Conservation (phyloP, 1,140 invertebrate genomes). For the Drosophila miranda region DNA sequence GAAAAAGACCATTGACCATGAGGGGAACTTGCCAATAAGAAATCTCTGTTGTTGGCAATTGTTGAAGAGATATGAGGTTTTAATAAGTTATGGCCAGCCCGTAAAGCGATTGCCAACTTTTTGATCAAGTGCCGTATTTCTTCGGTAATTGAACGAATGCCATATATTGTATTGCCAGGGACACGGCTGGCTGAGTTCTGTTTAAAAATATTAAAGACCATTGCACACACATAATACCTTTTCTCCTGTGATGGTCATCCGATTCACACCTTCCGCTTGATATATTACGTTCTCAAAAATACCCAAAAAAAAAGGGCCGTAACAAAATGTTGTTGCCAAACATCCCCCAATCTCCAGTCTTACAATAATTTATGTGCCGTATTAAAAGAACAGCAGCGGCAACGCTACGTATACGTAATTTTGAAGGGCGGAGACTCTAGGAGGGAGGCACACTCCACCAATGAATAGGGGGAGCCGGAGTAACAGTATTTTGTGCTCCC, state of each 20-base stretch:
- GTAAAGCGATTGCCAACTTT: conserved; percentile 30
- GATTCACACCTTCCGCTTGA: conserved; percentile 68
- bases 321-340: conserved; percentile 75
- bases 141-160: conserved; percentile 21
- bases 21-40: too few relatives aligned
- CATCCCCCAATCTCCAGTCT: conserved; percentile 73
- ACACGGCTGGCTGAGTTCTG: neutral
- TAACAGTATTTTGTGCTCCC: conserved; percentile 56
- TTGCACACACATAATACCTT: conserved; percentile 4
- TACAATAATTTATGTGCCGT: conserved; percentile 79
- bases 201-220: conserved; percentile 1
- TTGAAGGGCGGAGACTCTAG: conserved; percentile 40
- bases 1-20: conserved; percentile 66
- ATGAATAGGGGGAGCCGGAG: conserved; percentile 2
- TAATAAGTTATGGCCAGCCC: conserved; percentile 53
- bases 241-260: conserved; percentile 46
- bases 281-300: conserved; percentile 44
- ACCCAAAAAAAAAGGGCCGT: neutral
- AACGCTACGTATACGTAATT: conserved; percentile 77
- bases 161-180: neutral
- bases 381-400: conserved; percentile 58
- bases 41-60: conserved; percentile 29
- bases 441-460: conserved; percentile 16
- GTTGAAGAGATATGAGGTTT: conserved; percentile 65
- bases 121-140: conserved; percentile 31